Evolutionary conservation across 2,888 invertebrate genomes (phyloP), one percentile per base, ranked within the genome.

Genomic region (Buathra laborator): DNA sequence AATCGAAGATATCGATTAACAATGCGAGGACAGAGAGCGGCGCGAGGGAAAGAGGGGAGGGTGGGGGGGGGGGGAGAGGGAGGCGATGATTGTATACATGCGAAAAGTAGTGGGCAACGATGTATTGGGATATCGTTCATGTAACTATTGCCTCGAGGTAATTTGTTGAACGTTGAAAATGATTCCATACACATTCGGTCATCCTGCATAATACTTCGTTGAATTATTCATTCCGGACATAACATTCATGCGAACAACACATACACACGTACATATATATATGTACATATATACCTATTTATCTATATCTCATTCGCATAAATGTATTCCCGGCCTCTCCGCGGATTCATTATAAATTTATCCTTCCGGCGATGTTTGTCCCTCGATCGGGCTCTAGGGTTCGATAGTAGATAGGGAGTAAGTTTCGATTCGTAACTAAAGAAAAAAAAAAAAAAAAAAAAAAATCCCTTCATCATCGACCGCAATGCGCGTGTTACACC

Each of bases 161-260:
- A 84, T 81, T 77, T 67, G 68, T 77, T 74, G 44, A 77, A 77
- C 81, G 77, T 77, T 72, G 67, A 77, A 62, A 72, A 46, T 74
- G 51, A 75, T 78, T 53, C 72, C 62, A 71, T 66, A 75, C 48
- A 64, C 71, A 82, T 29, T 24, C 59, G 51, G 24, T 64, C 74
- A 56, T 53, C 14, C 46, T 14, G 51, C 66, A 79, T 68, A 51
- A 85, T 81, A 75, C 53, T 64, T 66, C 10, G 51, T 75, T 85
- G 81, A 85, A 81, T 85, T 59, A 85, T 85, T 82, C 78, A 85
- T 85, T 16, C 9, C 5, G 5, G n/a, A 2, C 24, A 14, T 62
- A 70, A 79, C 71, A 67, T 66, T 64, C 64, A 71, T 74, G 14
- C 53, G 44, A 43, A 70, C 46, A 1, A 29, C 48, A 29, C 7